Conservation (phyloP, 64 coral and sea anemone species). For the Acropora tenuis region DNA sequence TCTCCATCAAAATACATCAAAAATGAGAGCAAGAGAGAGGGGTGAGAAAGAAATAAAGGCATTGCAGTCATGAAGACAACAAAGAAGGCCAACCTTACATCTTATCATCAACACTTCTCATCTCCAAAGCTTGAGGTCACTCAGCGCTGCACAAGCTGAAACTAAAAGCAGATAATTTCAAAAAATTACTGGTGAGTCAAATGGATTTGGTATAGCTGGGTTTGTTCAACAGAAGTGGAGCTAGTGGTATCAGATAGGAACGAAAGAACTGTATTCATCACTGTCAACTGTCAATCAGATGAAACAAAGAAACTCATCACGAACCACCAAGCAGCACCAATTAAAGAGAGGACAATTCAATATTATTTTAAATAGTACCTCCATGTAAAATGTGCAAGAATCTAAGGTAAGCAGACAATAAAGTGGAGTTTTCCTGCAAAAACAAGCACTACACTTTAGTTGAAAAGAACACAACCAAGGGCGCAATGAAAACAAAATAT, state of each 20-base stretch:
- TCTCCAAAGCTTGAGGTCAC: neutral
- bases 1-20: no score
- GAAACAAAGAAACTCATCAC: constrained; percentile 41
- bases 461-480: no score
- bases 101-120: neutral
- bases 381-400: no score
- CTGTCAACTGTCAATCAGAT: constrained; percentile 1
- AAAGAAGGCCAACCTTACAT: neutral
- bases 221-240: neutral
- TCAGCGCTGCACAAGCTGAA: neutral
- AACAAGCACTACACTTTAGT: no score
- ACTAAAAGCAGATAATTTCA: no score
- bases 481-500: no score
- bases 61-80: neutral
- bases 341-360: no score
- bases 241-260: constrained; percentile 38
- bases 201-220: neutral
- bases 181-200: neutral
- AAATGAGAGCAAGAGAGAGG: no score
- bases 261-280: constrained; percentile 37
- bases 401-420: no score
- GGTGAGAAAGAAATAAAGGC: no score
- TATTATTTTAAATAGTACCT: no score
- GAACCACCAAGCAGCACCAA: neutral
- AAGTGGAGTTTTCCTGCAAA: no score